Evolutionary conservation across 2,888 invertebrate species (phyloP).

Genomic region (Netelia inedita): DNA sequence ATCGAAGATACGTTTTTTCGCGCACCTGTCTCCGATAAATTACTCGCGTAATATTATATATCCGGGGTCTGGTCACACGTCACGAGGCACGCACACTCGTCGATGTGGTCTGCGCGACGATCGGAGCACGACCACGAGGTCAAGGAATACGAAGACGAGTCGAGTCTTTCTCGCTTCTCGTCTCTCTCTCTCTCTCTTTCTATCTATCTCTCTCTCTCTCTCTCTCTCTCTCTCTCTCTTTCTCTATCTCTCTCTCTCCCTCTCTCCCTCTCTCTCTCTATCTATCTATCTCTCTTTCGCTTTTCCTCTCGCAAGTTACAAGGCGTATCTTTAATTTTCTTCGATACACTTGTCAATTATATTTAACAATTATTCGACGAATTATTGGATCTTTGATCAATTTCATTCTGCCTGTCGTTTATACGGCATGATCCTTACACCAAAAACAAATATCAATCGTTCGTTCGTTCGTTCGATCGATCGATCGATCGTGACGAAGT

Average conservation of each 20-base stretch:
- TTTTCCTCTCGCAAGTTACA: not conserved
- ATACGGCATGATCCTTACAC: too few species aligned
- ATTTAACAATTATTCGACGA: not conserved
- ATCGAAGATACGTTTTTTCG: slow-evolving; percentile 1
- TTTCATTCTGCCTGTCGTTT: too few species aligned
- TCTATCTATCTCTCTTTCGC: not conserved
- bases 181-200: slow-evolving; percentile 10
- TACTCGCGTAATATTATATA: slow-evolving; percentile 41
- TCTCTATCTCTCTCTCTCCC: not conserved
- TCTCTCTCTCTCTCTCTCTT: slow-evolving; percentile 9
- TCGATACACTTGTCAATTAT: not conserved
- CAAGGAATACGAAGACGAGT: slow-evolving; percentile 39
- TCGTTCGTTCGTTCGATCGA: too few species aligned
- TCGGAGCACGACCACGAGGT: slow-evolving; percentile 54
- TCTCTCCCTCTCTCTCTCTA: not conserved
- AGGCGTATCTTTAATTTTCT: not conserved
- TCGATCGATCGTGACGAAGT: too few species aligned
- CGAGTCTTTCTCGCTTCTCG: not conserved
- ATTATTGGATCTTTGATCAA: not conserved
- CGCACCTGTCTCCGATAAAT: slow-evolving; percentile 44
- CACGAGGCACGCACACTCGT: slow-evolving; percentile 55
- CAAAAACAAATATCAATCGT: too few species aligned
- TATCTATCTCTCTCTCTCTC: not conserved
- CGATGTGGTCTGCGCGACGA: slow-evolving; percentile 20
- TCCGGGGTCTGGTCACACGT: slow-evolving; percentile 60